A percentile compares a stretch with the other conserved stretches of the same genome.
phyloP scores from a whole-genome alignment of 2,113 vertebrate species.

The Hepsetus odoe region DNA sequence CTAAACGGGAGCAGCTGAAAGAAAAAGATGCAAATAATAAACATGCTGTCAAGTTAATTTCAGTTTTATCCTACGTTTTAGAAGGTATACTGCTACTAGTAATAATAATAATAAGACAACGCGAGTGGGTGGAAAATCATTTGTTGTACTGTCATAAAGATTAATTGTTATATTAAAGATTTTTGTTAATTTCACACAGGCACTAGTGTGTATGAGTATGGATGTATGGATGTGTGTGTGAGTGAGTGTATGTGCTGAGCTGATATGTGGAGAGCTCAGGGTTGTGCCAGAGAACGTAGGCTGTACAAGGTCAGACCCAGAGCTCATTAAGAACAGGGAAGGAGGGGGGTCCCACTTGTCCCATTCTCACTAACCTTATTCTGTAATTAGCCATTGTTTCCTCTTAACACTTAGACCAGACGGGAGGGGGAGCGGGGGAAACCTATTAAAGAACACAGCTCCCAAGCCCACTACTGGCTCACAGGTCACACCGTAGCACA shows the following conservation, averaged over 20 bases:
- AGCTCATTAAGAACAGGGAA: conserved; percentile 64
- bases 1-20: no score
- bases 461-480: conserved; percentile 46
- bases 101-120: no score
- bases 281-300: conserved; percentile 54
- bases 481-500: conserved; percentile 41
- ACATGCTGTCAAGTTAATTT: no score
- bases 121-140: neutral
- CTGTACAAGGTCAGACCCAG: conserved; percentile 66
- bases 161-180: neutral
- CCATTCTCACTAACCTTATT: conserved; percentile 67
- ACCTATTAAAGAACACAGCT: conserved; percentile 56
- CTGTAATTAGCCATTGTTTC: conserved; percentile 70
- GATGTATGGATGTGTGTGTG: conserved; percentile 1
- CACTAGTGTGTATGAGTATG: neutral
- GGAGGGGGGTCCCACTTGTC: conserved; percentile 57
- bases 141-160: neutral
- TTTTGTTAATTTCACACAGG: neutral
- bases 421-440: conserved; percentile 52
- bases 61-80: no score
- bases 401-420: conserved; percentile 60
- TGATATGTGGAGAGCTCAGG: conserved; percentile 39
- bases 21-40: no score
- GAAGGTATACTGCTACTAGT: no score
- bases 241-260: conserved; percentile 27